Evolutionary conservation across 2,113 vertebrate species (phyloP).

Genomic region (Verasper variegatus): DNA sequence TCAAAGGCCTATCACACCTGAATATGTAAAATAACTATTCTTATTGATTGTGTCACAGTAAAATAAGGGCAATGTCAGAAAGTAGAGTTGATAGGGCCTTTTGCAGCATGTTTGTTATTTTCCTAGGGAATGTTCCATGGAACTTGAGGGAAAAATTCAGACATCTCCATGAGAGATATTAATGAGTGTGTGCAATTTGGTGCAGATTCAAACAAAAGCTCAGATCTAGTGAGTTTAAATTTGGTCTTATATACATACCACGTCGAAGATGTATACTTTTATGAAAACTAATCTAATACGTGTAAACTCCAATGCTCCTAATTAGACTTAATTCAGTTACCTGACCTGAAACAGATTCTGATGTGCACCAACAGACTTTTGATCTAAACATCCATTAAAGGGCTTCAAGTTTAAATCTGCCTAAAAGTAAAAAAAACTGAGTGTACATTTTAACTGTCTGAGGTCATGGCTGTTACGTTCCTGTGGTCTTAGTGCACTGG

Average conservation of each 20-base stretch:
- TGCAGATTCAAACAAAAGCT: too few relatives aligned
- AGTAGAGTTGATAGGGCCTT: conserved; percentile 5
- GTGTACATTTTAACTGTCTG: conserved; percentile 44
- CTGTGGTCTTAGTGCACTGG: conserved; percentile 25
- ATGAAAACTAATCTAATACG: too few relatives aligned
- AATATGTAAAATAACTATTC: background rate
- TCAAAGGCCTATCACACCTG: background rate
- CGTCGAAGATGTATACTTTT: too few relatives aligned
- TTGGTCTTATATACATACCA: too few relatives aligned
- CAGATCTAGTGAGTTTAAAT: too few relatives aligned
- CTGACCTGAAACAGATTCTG: background rate
- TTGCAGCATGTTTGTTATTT: too few relatives aligned
- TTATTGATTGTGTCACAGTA: background rate
- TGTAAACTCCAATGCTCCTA: too few relatives aligned
- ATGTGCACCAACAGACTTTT: background rate
- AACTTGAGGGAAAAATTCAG: too few relatives aligned
- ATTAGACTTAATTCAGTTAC: too few relatives aligned
- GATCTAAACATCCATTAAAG: conserved; percentile 9
- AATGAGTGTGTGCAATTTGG: too few relatives aligned
- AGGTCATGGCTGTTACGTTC: conserved; percentile 40
- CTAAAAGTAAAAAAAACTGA: conserved; percentile 12
- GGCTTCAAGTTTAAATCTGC: conserved; percentile 21
- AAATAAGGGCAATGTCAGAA: conserved; percentile 26
- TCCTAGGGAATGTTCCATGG: too few relatives aligned
- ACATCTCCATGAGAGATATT: too few relatives aligned